Evolutionary conservation across 2,113 vertebrate genomes (phyloP).

Genomic region (Lucifuga dentata): DNA sequence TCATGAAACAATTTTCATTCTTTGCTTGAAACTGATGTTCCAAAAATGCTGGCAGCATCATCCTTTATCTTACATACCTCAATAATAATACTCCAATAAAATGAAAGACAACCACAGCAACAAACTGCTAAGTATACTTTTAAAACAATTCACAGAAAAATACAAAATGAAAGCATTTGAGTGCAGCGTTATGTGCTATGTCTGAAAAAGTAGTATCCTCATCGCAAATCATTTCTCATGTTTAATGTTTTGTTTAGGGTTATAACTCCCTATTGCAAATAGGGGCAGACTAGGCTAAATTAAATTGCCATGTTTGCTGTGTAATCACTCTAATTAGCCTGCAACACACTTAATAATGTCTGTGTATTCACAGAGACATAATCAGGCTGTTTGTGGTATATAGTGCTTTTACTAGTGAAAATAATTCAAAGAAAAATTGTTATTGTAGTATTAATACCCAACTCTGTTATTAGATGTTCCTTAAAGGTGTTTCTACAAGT

Average conservation of each 20-base stretch:
- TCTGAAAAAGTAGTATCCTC: too few species aligned
- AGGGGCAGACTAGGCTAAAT: slow-evolving; percentile 34
- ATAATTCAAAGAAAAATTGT: slow-evolving; percentile 39
- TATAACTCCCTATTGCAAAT: slow-evolving; percentile 30
- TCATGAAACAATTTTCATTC: slow-evolving; percentile 2
- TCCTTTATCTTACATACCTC: neutral
- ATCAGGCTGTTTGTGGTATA: slow-evolving; percentile 56
- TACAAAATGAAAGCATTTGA: neutral
- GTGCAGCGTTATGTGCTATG: neutral
- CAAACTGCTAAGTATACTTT: slow-evolving; percentile 6
- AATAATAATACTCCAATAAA: neutral
- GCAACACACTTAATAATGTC: slow-evolving; percentile 33
- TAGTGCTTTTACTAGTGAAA: slow-evolving; percentile 23
- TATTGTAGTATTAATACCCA: slow-evolving; percentile 31
- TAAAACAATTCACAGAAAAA: neutral
- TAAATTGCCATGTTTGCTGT: slow-evolving; percentile 22
- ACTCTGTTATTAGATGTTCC: slow-evolving; percentile 12
- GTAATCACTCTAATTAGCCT: slow-evolving; percentile 49
- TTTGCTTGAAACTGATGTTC: slow-evolving; percentile 3
- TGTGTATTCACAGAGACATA: slow-evolving; percentile 35
- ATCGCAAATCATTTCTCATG: neutral
- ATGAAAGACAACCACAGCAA: slow-evolving; percentile 5
- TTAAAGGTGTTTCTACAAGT: neutral
- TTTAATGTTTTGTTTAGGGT: neutral
- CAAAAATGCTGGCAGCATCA: neutral